A percentile compares a stretch with the other conserved stretches of the same genome.
phyloP scores from a whole-genome alignment of 2,113 vertebrate species.

The Cygnus atratus region DNA sequence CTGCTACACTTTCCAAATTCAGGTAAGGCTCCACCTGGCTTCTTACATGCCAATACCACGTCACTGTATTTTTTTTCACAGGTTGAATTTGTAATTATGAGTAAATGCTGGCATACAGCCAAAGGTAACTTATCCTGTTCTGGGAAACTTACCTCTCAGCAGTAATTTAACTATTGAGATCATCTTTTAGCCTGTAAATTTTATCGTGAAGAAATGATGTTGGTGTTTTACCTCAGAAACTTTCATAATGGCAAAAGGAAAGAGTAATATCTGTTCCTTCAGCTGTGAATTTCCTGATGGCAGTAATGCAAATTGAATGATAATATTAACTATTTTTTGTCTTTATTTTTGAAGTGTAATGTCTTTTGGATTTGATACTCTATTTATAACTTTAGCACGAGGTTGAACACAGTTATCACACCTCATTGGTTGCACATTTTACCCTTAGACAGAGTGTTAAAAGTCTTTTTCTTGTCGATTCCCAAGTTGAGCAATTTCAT shows the following conservation, averaged over 20 bases:
- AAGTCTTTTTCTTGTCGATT: slow-evolving; percentile 72
- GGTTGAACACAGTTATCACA: slow-evolving; percentile 32
- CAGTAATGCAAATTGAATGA: neutral
- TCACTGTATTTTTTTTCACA: neutral
- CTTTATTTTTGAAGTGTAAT: slow-evolving; percentile 7
- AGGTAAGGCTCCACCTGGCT: neutral
- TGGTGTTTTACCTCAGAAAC: neutral
- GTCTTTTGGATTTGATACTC: neutral
- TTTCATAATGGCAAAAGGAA: neutral
- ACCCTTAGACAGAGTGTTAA: slow-evolving; percentile 60
- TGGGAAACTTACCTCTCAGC: neutral
- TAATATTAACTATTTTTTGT: neutral
- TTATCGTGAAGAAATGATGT: neutral
- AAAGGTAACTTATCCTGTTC: neutral
- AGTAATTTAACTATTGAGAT: neutral
- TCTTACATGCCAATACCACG: neutral
- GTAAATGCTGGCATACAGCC: neutral
- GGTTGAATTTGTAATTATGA: neutral
- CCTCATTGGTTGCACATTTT: slow-evolving; percentile 66
- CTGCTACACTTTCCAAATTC: neutral
- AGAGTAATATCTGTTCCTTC: neutral
- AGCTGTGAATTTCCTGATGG: neutral
- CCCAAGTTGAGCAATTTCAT: slow-evolving; percentile 59
- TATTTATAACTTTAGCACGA: slow-evolving; percentile 52
- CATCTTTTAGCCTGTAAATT: neutral